Base-by-base conservation (phyloP, 1,140 invertebrate genomes). In the Halictus rubicundus region DNA sequence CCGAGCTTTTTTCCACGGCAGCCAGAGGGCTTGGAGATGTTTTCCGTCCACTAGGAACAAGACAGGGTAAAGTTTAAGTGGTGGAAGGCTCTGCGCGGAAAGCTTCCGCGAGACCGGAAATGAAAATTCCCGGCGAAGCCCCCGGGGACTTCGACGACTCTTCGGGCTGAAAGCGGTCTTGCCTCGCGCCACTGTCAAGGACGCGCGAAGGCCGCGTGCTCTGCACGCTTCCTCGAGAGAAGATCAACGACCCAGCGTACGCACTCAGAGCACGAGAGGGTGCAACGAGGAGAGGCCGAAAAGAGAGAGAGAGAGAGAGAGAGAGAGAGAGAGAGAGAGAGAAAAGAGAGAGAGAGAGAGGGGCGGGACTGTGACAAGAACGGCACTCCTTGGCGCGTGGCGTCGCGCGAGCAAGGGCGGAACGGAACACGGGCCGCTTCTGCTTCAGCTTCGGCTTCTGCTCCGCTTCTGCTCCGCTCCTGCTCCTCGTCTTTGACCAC, bases 161-260 rank as follows among this genome's bases (percentile, higher is more conserved):
- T 60, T 60, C 49, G 54, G 21, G 54, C 54, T 57, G 54, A 57
- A 57, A 57, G 54, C 25, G 59, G 49, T 52, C 49, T 10, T 23
- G 42, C 42, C 32, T 46, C 42, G 23, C 25, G n/a, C 12, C 77
- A 85, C 60, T 85, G 82, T 70, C 82, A 85, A 83, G 82, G 70
- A 39, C 72, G 68, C 63, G 57, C 59, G 81, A 68, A 78, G 74
- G 70, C 70, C 77, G 71, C 57, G 54, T 57, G 60, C 42, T 32
- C 32, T 39, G 59, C 19, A 59, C 49, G 42, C 73, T 78, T 65
- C 68, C 54, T 80, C 63, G 72, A 32, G 65, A 68, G 63, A 74
- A 71, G 84, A 84, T 87, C 84, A 87, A 87, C 84, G 83, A 86
- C 86, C 78, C 27, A 49, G 60, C 42, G 16, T 52, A 75, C 78